These are phyloP conservation scores for Nibea albiflora DNA, from an alignment of 2,113 vertebrate genomes.

Conservation along the genomic window DNA sequence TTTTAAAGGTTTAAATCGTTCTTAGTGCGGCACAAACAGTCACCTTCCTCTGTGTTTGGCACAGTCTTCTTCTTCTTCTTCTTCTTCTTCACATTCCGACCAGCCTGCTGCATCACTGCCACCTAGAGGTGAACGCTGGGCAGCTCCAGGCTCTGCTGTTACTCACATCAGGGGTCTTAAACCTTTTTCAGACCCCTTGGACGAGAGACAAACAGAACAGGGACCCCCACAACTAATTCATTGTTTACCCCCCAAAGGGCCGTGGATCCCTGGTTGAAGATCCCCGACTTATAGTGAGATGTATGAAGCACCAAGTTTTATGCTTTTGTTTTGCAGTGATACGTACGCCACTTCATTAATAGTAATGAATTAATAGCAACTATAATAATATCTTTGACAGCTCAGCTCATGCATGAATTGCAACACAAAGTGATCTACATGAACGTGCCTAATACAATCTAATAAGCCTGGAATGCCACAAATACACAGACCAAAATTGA, in stretches of 20 bases:
- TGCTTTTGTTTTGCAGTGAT: neutral
- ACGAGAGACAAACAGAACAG: too few relatives aligned
- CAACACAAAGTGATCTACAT: neutral
- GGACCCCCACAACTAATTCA: too few relatives aligned
- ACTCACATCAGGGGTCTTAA: too few relatives aligned
- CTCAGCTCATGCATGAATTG: neutral
- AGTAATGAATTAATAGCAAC: neutral
- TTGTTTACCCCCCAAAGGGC: too few relatives aligned
- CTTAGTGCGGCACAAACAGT: neutral
- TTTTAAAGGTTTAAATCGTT: neutral
- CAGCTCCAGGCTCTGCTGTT: neutral
- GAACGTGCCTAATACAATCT: neutral
- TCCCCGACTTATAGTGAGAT: neutral
- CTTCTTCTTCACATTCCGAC: neutral
- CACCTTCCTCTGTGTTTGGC: neutral
- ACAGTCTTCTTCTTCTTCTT: slow-evolving; percentile 15
- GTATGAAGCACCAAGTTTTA: neutral
- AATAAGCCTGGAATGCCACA: too few relatives aligned
- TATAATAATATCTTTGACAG: neutral
- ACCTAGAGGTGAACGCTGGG: neutral
- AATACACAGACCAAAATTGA: too few relatives aligned
- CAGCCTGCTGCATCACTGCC: neutral
- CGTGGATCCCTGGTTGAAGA: too few relatives aligned
- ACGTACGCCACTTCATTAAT: neutral
- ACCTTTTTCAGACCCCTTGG: too few relatives aligned